These are phyloP conservation scores for Bellardia pandia DNA, from an alignment of 2,888 invertebrate genomes.

Conservation along the genomic window DNA sequence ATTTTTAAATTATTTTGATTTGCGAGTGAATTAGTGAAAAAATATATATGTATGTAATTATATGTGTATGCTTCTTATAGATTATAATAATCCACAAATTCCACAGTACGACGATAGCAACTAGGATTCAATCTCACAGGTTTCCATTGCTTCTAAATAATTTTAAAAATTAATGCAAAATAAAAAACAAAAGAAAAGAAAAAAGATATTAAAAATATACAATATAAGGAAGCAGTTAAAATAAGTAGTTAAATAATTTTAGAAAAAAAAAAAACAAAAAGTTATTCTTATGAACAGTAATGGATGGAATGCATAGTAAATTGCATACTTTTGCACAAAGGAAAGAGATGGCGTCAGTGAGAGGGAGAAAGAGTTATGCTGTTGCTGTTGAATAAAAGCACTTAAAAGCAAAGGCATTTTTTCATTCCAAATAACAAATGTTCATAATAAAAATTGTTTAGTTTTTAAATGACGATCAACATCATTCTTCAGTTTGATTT, in stretches of 20 bases:
- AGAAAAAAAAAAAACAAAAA: constrained; percentile 17
- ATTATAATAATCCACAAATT: constrained; percentile 83
- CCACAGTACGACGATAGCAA: constrained; percentile 83
- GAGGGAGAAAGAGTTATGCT: constrained; percentile 5
- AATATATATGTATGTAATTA: constrained; percentile 3
- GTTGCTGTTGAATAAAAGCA: constrained; percentile 62
- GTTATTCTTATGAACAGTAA: constrained; percentile 37
- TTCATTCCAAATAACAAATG: constrained; percentile 56
- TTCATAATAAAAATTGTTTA: constrained; percentile 33
- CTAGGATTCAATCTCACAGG: constrained; percentile 84
- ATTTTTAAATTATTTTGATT: constrained; percentile 15
- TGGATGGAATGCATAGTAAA: constrained; percentile 60
- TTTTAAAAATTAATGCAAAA: constrained; percentile 75
- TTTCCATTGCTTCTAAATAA: constrained; percentile 83
- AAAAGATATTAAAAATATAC: constrained; percentile 77
- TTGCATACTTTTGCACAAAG: constrained; percentile 9
- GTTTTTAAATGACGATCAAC: constrained; percentile 50
- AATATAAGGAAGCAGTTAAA: constrained; percentile 30
- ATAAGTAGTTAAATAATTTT: constrained; percentile 7
- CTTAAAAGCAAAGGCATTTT: constrained; percentile 59
- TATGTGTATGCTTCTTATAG: constrained; percentile 74
- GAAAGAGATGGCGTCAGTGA: background rate
- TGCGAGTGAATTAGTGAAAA: constrained; percentile 27
- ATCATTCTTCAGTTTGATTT: constrained; percentile 45
- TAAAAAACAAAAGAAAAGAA: constrained; percentile 75